These are phyloP conservation scores for Galemys pyrenaicus DNA, from an alignment of 2,113 vertebrate species.

Conservation along the genomic window DNA sequence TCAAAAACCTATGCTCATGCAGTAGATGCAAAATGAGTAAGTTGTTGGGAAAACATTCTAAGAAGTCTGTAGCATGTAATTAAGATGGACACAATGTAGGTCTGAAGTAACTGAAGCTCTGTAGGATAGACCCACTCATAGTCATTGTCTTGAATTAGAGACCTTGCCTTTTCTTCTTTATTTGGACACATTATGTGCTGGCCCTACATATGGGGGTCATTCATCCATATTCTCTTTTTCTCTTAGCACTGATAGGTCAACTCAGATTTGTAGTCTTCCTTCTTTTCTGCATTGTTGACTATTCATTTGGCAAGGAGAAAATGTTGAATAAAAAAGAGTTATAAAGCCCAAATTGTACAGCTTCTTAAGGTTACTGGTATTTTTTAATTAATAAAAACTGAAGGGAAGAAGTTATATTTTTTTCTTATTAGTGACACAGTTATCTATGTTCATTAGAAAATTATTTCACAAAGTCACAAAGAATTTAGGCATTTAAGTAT, in stretches of 20 bases:
- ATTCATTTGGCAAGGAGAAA: not conserved
- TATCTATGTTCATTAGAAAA: constrained; percentile 41
- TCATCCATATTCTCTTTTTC: not conserved
- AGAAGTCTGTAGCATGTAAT: not conserved
- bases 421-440: not conserved
- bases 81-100: not conserved
- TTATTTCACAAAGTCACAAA: constrained; percentile 17
- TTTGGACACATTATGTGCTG: not conserved
- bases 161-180: not conserved
- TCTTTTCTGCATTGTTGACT: not conserved
- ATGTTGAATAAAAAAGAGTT: not conserved
- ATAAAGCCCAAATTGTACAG: not conserved
- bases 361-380: not conserved
- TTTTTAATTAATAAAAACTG: constrained; percentile 32
- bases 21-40: not conserved
- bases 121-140: not conserved
- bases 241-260: not conserved
- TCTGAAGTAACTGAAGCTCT: not conserved
- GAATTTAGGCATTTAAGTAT: not conserved
- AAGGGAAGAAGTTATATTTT: not conserved
- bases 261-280: not conserved
- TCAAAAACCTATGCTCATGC: not conserved
- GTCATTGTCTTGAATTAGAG: not conserved
- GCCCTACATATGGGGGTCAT: not conserved
- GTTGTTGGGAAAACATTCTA: not conserved